Evolutionary conservation across 2,888 invertebrate species (phyloP).

Genomic region (Amphiduros pacificus): DNA sequence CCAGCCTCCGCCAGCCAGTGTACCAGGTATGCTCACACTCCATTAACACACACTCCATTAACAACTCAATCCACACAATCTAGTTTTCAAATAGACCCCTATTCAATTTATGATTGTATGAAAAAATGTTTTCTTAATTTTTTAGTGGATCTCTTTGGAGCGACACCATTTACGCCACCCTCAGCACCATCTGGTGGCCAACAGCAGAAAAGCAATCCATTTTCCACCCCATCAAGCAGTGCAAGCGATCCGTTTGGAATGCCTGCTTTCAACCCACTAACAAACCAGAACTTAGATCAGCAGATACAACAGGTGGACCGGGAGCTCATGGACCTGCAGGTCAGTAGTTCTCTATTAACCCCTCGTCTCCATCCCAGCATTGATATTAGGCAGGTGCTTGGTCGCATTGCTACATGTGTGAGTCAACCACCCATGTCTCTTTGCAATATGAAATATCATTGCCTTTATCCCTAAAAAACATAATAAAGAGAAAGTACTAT

Average conservation of each 20-base stretch:
- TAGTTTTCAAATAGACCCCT: too few species aligned
- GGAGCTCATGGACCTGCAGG: slow-evolving; percentile 85
- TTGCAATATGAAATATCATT: too few species aligned
- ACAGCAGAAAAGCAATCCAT: neutral
- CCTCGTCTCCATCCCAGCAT: too few species aligned
- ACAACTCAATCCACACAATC: neutral
- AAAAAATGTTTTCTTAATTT: neutral
- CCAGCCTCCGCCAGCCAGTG: too few species aligned
- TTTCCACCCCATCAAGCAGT: slow-evolving; percentile 3
- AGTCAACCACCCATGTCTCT: too few species aligned
- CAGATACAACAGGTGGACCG: slow-evolving; percentile 81
- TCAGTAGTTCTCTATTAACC: too few species aligned
- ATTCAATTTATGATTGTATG: neutral
- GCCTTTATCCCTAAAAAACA: too few species aligned
- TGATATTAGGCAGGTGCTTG: too few species aligned
- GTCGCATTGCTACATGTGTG: too few species aligned
- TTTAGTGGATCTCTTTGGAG: slow-evolving; percentile 24
- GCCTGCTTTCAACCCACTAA: slow-evolving; percentile 68
- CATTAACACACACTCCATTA: neutral
- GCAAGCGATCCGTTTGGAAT: slow-evolving; percentile 79
- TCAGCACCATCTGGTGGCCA: neutral
- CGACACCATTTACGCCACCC: slow-evolving; percentile 16
- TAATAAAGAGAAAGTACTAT: too few species aligned
- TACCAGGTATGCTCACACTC: neutral
- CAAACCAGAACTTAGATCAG: slow-evolving; percentile 69